Evolutionary conservation across 2,797 vertebrate genomes (phyloP).

Genomic region (Dallia pectoralis): DNA sequence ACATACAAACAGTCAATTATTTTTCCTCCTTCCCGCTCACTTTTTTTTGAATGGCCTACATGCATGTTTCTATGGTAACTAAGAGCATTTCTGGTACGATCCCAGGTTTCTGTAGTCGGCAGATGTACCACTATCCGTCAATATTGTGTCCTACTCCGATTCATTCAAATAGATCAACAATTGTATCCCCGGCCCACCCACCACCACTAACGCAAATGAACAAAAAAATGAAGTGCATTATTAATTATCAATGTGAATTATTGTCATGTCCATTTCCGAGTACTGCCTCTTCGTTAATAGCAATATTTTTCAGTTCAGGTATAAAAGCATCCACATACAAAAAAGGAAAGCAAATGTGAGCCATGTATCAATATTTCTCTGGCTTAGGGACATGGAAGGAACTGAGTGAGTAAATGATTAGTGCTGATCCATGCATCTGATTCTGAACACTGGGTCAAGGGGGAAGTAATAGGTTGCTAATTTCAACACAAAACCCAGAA

Average conservation of each 20-base stretch:
- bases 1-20: conserved; percentile 20
- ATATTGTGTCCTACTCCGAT: conserved; percentile 14
- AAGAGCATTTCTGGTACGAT: conserved; percentile 63
- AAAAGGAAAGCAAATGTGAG: not conserved
- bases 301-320: too few species aligned
- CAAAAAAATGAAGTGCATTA: conserved; percentile 14
- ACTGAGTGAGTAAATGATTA: not conserved
- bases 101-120: conserved; percentile 35
- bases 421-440: not conserved
- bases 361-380: not conserved
- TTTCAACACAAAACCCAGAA: not conserved
- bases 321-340: not conserved
- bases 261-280: not conserved
- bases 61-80: conserved; percentile 76
- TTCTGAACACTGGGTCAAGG: not conserved
- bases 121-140: conserved; percentile 57
- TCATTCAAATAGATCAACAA: conserved; percentile 27
- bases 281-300: too few species aligned
- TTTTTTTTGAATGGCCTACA: conserved; percentile 67
- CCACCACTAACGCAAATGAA: conserved; percentile 17
- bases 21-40: conserved; percentile 39
- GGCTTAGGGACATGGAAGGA: not conserved
- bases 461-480: not conserved
- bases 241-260: not conserved
- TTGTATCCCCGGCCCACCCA: conserved; percentile 7